These are phyloP conservation scores for Rhinolophus sinicus DNA, from an alignment of 2,113 vertebrate genomes.

Conservation along the genomic window DNA sequence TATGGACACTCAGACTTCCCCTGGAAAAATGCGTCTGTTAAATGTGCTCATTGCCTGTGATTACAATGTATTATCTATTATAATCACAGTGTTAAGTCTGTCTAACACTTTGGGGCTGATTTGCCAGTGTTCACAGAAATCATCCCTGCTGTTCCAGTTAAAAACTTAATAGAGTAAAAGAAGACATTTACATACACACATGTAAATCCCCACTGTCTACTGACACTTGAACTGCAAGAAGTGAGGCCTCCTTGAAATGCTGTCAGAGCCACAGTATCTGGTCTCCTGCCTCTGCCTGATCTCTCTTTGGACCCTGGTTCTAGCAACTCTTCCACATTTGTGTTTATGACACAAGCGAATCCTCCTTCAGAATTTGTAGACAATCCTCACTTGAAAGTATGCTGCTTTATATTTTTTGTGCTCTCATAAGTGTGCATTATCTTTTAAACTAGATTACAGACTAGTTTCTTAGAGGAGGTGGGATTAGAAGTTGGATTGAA, in stretches of 20 bases:
- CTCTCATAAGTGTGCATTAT: not conserved
- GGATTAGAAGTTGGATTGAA: not conserved
- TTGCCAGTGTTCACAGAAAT: slow-evolving; percentile 58
- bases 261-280: rapidly evolving
- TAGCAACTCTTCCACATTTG: not conserved
- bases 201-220: not conserved
- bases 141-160: slow-evolving; percentile 64
- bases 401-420: not conserved
- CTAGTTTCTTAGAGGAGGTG: not conserved
- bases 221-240: not conserved
- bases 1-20: not conserved
- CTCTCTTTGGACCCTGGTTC: not conserved
- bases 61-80: slow-evolving; percentile 51
- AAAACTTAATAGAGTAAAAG: slow-evolving; percentile 61
- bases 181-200: not conserved
- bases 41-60: slow-evolving; percentile 24
- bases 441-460: not conserved
- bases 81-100: slow-evolving; percentile 56
- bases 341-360: not conserved
- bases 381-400: not conserved
- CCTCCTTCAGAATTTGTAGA: not conserved
- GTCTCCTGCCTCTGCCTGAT: not conserved
- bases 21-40: slow-evolving; percentile 27
- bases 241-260: not conserved
- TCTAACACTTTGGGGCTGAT: slow-evolving; percentile 48